phyloP scores from a whole-genome alignment of 1,140 invertebrate species.

The Medauroidea extradentata region DNA sequence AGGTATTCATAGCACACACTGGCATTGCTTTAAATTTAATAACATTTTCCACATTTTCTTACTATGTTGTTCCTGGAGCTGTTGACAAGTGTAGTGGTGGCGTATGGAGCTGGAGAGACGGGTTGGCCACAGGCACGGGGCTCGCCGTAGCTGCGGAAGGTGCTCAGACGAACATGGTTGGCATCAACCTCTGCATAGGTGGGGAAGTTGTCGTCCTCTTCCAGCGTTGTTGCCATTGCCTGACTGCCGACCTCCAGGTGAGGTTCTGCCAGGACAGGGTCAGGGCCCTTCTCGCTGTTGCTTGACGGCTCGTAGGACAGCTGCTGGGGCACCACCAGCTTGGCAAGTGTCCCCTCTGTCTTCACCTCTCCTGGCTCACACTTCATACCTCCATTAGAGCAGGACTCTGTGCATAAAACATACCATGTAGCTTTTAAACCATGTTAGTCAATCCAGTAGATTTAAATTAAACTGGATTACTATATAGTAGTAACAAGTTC shows the following conservation, averaged over 20 bases:
- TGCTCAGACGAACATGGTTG: slow-evolving; percentile 56
- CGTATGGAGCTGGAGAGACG: slow-evolving; percentile 74
- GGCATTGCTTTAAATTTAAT: too few species aligned
- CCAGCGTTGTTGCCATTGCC: too few species aligned
- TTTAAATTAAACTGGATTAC: too few species aligned
- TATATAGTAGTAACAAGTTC: too few species aligned
- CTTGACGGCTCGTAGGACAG: slow-evolving; percentile 2
- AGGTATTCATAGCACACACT: too few species aligned
- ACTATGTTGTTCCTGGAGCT: too few species aligned
- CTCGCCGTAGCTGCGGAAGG: slow-evolving; percentile 69
- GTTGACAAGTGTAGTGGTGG: slow-evolving; percentile 68
- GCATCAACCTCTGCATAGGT: slow-evolving; percentile 77
- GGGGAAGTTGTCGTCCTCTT: slow-evolving; percentile 26
- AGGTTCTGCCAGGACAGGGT: background rate
- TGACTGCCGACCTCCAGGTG: too few species aligned
- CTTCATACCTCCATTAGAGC: background rate
- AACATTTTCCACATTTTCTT: too few species aligned
- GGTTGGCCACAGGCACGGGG: slow-evolving; percentile 37
- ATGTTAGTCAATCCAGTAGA: too few species aligned
- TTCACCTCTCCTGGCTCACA: background rate
- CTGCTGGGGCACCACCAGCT: background rate
- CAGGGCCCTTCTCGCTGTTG: background rate
- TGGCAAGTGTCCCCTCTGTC: slow-evolving; percentile 1
- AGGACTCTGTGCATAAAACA: too few species aligned
- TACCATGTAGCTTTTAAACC: too few species aligned